Percentiles rank a stretch among this genome's conserved stretches.
These are phyloP conservation scores for Syrrhaptes paradoxus DNA, from an alignment of 2,113 vertebrate genomes.

Conservation along the genomic window DNA sequence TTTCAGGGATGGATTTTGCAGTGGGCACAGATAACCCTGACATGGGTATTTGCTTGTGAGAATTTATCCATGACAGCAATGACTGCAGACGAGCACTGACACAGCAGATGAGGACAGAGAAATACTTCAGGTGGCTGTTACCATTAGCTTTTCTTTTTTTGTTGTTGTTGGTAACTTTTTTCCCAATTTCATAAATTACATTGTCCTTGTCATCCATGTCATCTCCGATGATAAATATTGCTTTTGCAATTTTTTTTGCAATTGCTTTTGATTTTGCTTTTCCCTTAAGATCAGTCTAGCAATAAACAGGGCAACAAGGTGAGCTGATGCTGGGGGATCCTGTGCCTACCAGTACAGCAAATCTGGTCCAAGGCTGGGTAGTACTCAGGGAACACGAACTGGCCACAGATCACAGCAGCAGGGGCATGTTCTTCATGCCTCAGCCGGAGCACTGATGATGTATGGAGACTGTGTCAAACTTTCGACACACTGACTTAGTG, in stretches of 20 bases:
- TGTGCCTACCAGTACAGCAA: background rate
- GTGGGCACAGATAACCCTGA: background rate
- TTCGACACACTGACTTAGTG: background rate
- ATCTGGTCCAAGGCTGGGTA: background rate
- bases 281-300: background rate
- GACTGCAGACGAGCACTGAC: background rate
- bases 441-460: background rate
- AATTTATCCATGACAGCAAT: background rate
- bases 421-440: background rate
- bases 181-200: background rate
- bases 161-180: background rate
- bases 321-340: background rate
- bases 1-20: background rate
- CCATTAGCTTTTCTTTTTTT: background rate
- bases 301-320: background rate
- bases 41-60: background rate
- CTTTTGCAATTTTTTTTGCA: too few relatives aligned
- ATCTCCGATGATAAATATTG: background rate
- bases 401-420: background rate
- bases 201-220: background rate
- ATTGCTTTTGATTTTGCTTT: background rate
- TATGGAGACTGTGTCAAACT: background rate
- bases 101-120: background rate
- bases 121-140: background rate
- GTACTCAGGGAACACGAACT: fast-evolving